A percentile compares a stretch with the other conserved stretches of the same genome.
These are phyloP conservation scores for Microtus montanus DNA, from an alignment of 2,113 vertebrate genomes.

Conservation along the genomic window DNA sequence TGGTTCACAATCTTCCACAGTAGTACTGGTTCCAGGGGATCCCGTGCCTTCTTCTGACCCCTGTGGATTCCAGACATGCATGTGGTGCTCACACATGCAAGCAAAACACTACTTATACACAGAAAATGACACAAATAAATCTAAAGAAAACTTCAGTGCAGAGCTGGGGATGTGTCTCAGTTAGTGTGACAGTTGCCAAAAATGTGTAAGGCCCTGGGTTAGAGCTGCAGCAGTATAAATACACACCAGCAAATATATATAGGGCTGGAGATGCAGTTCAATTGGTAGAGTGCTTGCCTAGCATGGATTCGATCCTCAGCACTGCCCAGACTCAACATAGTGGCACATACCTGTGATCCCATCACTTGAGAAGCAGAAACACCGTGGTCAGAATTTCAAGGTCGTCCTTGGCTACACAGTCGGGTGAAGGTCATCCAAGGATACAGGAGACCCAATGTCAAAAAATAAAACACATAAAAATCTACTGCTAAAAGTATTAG, in stretches of 20 bases:
- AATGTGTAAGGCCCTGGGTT: neutral
- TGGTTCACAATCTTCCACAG: neutral
- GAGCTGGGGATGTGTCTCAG: neutral
- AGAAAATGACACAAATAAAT: neutral
- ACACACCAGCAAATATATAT: neutral
- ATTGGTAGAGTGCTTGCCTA: neutral
- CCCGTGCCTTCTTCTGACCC: neutral
- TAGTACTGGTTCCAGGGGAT: neutral
- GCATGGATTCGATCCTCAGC: neutral
- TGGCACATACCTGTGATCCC: neutral
- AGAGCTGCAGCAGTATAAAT: neutral
- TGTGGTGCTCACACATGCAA: neutral
- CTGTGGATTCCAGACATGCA: neutral
- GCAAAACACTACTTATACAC: too few species aligned
- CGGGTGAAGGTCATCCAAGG: neutral
- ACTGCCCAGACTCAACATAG: neutral
- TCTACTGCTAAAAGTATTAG: constrained; percentile 1
- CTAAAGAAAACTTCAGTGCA: neutral
- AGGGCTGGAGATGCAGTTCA: neutral
- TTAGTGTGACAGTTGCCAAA: neutral
- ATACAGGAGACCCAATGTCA: neutral
- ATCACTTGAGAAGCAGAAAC: neutral
- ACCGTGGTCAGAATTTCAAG: neutral
- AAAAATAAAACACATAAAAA: neutral
- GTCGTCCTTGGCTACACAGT: neutral